A percentile compares a stretch with the other conserved stretches of the same genome.
These are phyloP conservation scores for Lepidostoma basale DNA, from an alignment of 1,140 invertebrate genomes.

Conservation along the genomic window DNA sequence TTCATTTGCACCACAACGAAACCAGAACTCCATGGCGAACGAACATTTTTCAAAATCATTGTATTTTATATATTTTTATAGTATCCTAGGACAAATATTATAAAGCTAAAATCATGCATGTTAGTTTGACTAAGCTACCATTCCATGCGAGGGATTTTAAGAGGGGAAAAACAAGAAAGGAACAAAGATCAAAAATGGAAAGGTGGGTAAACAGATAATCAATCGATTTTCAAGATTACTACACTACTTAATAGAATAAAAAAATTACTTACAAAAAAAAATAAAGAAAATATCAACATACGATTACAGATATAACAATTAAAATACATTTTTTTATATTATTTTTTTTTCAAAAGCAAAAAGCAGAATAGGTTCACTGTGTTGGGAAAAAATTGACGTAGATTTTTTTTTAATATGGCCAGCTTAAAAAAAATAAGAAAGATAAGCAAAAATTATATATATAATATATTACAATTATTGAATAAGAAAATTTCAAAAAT, in stretches of 20 bases:
- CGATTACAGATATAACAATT: conserved; percentile 29
- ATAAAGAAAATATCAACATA: conserved; percentile 13
- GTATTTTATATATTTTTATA: too few relatives aligned
- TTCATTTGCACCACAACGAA: too few relatives aligned
- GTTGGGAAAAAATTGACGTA: conserved; percentile 18
- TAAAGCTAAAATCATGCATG: conserved; percentile 5
- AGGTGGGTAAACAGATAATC: conserved; percentile 28
- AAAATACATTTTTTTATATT: conserved; percentile 32
- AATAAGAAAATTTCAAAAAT: conserved; percentile 8
- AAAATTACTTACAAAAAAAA: conserved; percentile 29
- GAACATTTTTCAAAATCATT: too few relatives aligned
- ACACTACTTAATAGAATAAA: conserved; percentile 35
- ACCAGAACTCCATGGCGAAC: too few relatives aligned
- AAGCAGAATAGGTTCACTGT: conserved; percentile 46
- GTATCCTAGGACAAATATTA: too few relatives aligned
- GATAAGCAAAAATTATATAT: conserved; percentile 43
- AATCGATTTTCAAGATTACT: conserved; percentile 46
- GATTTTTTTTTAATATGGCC: conserved; percentile 35
- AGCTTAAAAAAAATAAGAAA: conserved; percentile 45
- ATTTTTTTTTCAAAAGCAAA: conserved; percentile 40
- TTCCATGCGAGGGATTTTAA: conserved; percentile 16
- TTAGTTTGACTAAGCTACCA: conserved; percentile 11
- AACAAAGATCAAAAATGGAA: conserved; percentile 19
- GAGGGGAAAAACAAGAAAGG: neutral
- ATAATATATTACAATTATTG: conserved; percentile 26